Evolutionary conservation across 1,140 invertebrate genomes (phyloP).

Genomic region (Brachionus plicatilis): DNA sequence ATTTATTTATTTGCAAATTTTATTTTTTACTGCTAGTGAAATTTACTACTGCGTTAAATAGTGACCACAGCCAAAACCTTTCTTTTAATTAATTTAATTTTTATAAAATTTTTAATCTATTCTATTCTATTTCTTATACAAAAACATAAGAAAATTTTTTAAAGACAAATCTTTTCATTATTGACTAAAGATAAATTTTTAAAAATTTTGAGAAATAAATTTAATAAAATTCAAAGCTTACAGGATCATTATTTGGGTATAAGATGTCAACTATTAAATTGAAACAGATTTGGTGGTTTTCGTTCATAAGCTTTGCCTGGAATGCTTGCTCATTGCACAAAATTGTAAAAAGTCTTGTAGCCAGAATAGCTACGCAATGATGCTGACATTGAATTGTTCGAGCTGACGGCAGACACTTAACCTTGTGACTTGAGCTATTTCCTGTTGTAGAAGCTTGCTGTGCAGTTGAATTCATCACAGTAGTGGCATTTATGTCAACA

Average conservation of each 20-base stretch:
- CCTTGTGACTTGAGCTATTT: conserved; percentile 46
- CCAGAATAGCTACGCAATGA: conserved; percentile 66
- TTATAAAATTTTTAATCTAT: no score
- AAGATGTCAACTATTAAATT: conserved; percentile 58
- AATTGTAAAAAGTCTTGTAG: conserved; percentile 63
- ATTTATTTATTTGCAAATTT: no score
- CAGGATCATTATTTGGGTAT: conserved; percentile 65
- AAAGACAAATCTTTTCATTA: background rate
- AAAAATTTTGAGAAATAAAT: no score
- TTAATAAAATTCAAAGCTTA: conserved; percentile 43
- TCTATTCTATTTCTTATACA: no score
- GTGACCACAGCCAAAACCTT: no score
- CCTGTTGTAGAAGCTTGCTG: background rate
- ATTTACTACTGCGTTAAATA: no score
- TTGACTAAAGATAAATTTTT: background rate
- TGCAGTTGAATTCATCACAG: background rate
- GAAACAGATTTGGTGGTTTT: conserved; percentile 61
- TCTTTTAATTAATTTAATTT: no score
- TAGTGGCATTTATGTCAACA: conserved; percentile 9
- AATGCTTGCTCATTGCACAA: conserved; percentile 60
- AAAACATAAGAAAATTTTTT: background rate
- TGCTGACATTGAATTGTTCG: conserved; percentile 64
- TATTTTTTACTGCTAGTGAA: no score
- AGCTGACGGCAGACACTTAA: conserved; percentile 61
- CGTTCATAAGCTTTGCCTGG: conserved; percentile 59